Evolutionary conservation across 2,797 vertebrate genomes (phyloP).

Genomic region (Threskiornis aethiopicus): DNA sequence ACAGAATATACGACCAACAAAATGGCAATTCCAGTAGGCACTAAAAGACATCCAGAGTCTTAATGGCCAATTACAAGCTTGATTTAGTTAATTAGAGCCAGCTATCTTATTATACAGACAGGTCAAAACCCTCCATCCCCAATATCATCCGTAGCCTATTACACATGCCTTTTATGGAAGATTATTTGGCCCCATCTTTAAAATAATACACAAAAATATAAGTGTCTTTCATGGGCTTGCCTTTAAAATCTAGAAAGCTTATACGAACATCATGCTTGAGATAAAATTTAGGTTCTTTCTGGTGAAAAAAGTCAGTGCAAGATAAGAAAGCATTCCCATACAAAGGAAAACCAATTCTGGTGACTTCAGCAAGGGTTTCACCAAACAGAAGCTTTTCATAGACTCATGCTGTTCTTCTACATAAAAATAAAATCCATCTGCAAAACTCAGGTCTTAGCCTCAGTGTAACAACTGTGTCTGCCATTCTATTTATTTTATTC

Average conservation of each 20-base stretch:
- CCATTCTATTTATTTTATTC: neutral
- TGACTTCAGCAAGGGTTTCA: neutral
- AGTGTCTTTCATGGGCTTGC: neutral
- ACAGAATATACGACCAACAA: neutral
- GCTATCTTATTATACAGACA: neutral
- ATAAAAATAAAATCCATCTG: neutral
- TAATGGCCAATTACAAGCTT: neutral
- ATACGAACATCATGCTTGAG: neutral
- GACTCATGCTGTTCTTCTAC: neutral
- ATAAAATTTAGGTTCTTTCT: neutral
- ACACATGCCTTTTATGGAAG: neutral
- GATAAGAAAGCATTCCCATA: neutral
- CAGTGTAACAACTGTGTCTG: neutral
- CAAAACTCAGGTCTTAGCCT: neutral
- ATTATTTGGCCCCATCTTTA: neutral
- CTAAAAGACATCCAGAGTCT: neutral
- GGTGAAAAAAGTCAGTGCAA: neutral
- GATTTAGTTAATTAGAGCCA: neutral
- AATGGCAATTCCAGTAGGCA: neutral
- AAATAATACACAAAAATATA: neutral
- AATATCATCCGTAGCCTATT: neutral
- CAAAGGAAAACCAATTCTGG: neutral
- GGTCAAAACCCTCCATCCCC: neutral
- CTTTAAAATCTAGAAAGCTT: neutral
- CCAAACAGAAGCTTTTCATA: neutral